Evolutionary conservation across 2,797 vertebrate species (phyloP).

Genomic region (Lepus townsendii): DNA sequence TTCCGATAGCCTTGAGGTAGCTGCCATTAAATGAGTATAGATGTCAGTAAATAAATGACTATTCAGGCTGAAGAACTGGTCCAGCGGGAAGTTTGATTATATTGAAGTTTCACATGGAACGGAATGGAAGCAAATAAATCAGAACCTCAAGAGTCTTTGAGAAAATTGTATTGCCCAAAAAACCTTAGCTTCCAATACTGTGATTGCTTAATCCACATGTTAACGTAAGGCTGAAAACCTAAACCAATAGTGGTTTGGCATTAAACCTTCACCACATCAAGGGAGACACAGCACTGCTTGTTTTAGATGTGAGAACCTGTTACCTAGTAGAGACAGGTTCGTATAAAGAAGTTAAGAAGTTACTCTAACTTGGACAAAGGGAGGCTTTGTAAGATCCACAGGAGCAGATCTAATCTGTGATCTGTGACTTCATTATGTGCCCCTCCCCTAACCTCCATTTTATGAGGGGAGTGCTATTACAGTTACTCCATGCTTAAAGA

Average conservation of each 20-base stretch:
- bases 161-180: background rate
- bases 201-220: background rate
- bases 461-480: background rate
- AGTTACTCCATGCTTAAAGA: background rate
- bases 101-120: background rate
- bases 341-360: background rate
- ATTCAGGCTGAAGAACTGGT: background rate
- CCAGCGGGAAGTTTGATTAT: background rate
- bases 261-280: background rate
- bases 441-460: background rate
- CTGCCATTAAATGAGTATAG: slow-evolving; percentile 13
- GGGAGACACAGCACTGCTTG: background rate
- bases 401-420: background rate
- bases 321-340: background rate
- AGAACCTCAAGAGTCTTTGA: background rate
- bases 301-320: background rate
- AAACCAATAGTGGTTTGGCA: no score
- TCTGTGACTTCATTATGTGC: accelerated
- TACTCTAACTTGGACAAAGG: background rate
- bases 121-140: background rate
- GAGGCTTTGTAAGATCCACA: accelerated
- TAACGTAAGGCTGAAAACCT: background rate
- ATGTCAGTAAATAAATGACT: background rate
- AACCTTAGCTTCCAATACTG: background rate
- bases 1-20: background rate